Evolutionary conservation across 2,797 vertebrate species (phyloP), one percentile per base, ranked within the genome.

Genomic region (Anableps anableps): DNA sequence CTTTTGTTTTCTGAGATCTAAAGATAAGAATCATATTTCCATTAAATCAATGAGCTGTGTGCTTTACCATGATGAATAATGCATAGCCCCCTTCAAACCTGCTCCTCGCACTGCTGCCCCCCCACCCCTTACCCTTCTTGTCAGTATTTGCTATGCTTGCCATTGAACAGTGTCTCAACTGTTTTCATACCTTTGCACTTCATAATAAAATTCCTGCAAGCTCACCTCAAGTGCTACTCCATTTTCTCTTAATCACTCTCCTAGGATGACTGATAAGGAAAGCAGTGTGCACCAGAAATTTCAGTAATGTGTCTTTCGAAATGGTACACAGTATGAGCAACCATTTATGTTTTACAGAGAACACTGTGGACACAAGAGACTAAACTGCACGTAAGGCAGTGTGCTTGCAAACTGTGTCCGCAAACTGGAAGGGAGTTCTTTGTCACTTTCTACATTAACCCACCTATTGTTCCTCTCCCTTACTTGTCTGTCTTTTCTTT

Each of bases 1-100:
- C 84, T 85, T 86, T 90, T 94, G 94, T 95, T 94, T 94, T 93
- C 77, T 79, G 89, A 92, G 91, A 93, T 95, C 93, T 87, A 89
- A 94, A 92, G 94, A 96, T 94, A 95, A 94, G 91, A 94, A 93
- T 95, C 78, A 85, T 92, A 94, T 95, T 95, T 95, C 92, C 94
- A 95, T 95, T 94, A 90, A 95, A 95, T 95, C 95, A 93, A 95
- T 94, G 91, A 92, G 90, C 91, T 91, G 93, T 88, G 88, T 83
- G 92, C 92, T 92, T 94, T 90, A 93, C 88, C 26, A 80, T 81
- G 6, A 94, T 95, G 92, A 94, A 95, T 95, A 94, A 94, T 95
- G 93, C 89, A 95, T 93, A 19, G 1, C 58, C 75, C 62, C 76
- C 80, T 84, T 90, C 80, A 88, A 81, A 90, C 80, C 86, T 55